These are phyloP conservation scores for Acanthoscelides obtectus DNA, from an alignment of 2,888 invertebrate genomes.

Conservation along the genomic window DNA sequence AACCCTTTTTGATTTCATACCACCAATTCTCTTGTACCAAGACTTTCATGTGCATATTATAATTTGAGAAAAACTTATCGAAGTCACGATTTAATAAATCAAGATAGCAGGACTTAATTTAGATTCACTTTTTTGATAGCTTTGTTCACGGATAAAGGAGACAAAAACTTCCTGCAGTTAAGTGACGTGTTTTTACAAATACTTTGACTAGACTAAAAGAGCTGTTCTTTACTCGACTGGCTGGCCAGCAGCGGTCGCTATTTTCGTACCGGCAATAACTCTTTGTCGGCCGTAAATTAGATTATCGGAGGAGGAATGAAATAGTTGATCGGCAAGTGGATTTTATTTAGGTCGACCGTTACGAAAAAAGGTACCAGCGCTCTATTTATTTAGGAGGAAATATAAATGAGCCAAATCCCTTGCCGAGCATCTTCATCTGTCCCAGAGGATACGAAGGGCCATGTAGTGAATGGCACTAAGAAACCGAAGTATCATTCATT, in stretches of 20 bases:
- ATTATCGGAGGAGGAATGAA: slow-evolving; percentile 17
- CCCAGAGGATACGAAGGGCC: too few species aligned
- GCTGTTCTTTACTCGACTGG: neutral
- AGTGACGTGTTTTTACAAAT: neutral
- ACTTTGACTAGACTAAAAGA: neutral
- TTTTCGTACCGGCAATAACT: slow-evolving; percentile 34
- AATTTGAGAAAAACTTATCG: too few species aligned
- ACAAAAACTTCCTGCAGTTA: too few species aligned
- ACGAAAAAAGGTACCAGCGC: neutral
- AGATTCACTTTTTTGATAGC: too few species aligned
- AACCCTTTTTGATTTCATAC: too few species aligned
- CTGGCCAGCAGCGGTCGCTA: slow-evolving; percentile 2
- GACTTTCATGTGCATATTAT: too few species aligned
- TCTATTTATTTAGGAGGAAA: neutral
- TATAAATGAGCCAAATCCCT: neutral
- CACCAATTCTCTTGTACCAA: too few species aligned
- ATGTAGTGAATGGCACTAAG: too few species aligned
- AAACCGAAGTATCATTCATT: too few species aligned
- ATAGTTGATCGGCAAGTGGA: slow-evolving; percentile 1
- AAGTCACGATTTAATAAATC: too few species aligned
- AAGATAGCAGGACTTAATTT: too few species aligned
- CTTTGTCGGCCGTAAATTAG: slow-evolving; percentile 36
- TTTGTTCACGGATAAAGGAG: too few species aligned
- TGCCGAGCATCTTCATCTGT: neutral
- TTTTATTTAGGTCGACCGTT: neutral